Conservation (phyloP, 2,797 vertebrate species). For the Thripadectes ignobilis region DNA sequence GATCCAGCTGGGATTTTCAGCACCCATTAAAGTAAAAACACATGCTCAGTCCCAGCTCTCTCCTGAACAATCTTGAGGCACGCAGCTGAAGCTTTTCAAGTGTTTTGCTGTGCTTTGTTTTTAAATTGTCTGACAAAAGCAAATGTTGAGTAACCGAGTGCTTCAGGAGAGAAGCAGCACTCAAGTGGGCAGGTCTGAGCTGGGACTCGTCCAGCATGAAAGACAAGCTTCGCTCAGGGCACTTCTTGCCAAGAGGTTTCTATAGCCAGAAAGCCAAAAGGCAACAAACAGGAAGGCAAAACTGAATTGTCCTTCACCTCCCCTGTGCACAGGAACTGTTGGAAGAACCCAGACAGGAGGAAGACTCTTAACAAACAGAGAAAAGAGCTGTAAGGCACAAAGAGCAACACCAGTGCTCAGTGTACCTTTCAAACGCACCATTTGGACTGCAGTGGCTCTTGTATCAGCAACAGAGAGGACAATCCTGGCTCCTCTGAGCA, state of each 20-base stretch:
- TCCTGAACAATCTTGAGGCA: background rate
- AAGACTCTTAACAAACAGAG: background rate
- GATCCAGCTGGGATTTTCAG: slow-evolving; percentile 41
- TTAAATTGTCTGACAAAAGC: background rate
- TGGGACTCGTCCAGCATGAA: background rate
- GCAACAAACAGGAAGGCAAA: background rate
- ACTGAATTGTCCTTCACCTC: background rate
- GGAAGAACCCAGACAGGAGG: background rate
- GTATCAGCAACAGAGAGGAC: background rate
- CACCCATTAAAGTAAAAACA: slow-evolving; percentile 38
- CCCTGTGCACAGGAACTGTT: background rate
- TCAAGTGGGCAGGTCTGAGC: background rate
- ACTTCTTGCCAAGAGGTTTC: background rate
- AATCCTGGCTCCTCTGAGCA: background rate
- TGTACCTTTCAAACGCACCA: rapidly evolving
- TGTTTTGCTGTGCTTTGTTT: background rate
- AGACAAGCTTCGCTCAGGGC: background rate
- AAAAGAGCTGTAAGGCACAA: background rate
- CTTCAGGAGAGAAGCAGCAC: background rate
- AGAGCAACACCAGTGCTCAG: background rate
- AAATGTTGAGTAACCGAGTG: background rate
- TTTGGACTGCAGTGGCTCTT: background rate
- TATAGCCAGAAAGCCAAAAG: background rate
- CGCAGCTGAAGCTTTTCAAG: background rate
- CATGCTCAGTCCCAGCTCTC: background rate